Percentiles rank a stretch among this genome's conserved stretches.
phyloP scores from a whole-genome alignment of 2,113 vertebrate genomes.

The Labeo catla region DNA sequence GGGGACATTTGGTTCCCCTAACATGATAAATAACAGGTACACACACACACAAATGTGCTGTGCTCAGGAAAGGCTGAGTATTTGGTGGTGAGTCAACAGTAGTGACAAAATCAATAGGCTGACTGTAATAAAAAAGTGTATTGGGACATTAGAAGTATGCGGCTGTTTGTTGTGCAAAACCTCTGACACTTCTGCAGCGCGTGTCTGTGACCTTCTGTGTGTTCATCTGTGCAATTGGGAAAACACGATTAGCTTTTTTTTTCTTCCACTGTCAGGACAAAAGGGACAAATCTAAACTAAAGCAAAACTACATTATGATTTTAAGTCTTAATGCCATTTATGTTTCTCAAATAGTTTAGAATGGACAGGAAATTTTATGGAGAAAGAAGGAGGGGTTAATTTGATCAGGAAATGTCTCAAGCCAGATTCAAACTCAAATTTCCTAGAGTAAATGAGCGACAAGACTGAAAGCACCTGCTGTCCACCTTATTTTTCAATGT shows the following conservation, averaged over 20 bases:
- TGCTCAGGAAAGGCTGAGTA: neutral
- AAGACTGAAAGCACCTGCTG: neutral
- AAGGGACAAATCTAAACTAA: neutral
- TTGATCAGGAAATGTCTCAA: neutral
- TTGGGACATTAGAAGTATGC: neutral
- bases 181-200: neutral
- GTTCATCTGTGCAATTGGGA: neutral
- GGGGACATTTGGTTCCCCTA: too few relatives aligned
- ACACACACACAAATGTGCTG: neutral
- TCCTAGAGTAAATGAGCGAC: neutral
- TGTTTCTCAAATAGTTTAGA: neutral
- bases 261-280: neutral
- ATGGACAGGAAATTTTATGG: neutral
- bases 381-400: neutral
- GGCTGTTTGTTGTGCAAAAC: neutral
- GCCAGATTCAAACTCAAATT: neutral
- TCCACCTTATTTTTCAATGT: too few relatives aligned
- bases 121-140: constrained; percentile 43
- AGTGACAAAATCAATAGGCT: constrained; percentile 48
- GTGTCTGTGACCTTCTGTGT: neutral
- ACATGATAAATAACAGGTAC: too few relatives aligned
- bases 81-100: constrained; percentile 26
- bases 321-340: neutral
- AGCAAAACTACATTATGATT: neutral
- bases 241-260: neutral